Evolutionary conservation across 1,140 invertebrate genomes (phyloP).

Genomic region (Pemphigus obesinymphae): DNA sequence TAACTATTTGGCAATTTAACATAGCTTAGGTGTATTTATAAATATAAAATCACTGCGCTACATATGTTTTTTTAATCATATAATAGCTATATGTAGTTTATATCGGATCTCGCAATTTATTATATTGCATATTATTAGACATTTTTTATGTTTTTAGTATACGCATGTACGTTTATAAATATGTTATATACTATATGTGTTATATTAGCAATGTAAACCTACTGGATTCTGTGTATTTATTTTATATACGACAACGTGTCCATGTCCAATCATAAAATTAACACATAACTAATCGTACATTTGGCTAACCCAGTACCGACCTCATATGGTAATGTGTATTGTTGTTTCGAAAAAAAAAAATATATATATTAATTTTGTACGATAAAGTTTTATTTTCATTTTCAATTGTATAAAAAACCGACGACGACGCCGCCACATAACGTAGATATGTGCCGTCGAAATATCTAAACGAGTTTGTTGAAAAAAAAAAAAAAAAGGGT

Average conservation of each 20-base stretch:
- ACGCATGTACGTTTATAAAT: background rate
- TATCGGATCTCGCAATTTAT: no score
- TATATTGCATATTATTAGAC: no score
- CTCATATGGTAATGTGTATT: background rate
- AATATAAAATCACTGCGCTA: background rate
- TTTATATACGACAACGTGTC: background rate
- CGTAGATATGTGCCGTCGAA: background rate
- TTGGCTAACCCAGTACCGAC: background rate
- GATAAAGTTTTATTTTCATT: slow-evolving; percentile 3
- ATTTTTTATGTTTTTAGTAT: no score
- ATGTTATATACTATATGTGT: background rate
- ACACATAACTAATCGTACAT: background rate
- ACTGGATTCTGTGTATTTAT: background rate
- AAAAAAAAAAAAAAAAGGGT: background rate
- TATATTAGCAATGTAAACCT: background rate
- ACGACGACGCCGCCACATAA: background rate
- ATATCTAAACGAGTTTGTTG: background rate
- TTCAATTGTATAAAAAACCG: background rate
- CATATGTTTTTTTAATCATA: no score
- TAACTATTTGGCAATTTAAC: no score
- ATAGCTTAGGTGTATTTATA: background rate
- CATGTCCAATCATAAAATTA: background rate
- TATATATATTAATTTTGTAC: background rate
- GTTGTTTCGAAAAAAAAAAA: background rate
- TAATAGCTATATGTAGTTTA: no score